Base-by-base conservation (phyloP, 2,113 vertebrate genomes). In the Corydoras sp. region DNA sequence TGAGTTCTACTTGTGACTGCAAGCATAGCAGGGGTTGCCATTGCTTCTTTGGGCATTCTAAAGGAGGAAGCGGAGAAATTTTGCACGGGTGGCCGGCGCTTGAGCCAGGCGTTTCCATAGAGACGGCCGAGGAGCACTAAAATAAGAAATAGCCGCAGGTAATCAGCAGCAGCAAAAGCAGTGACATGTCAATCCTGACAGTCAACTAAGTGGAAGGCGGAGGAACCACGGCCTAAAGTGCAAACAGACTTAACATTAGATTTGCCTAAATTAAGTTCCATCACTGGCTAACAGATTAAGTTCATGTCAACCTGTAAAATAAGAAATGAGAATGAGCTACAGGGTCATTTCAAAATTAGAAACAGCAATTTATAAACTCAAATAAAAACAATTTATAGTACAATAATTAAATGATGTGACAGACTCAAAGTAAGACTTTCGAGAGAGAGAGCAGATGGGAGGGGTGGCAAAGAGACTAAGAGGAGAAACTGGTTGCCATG, bases 31-130 rank as follows among this genome's bases (percentile, higher is more conserved):
- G 51, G 51, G 51, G 51, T 12, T 14, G 51, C 10, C 3, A 10
- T 53, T 53, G 51, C 10, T 14, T 14, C 51, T 14, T 53, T 53
- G 51, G 51, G 10, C 30, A 3, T 9, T 15, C 71, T 58, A 29
- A 59, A 60, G 56, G 50, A 24, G 12, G 9, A 66, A 82, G 76
- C 73, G 82, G 85, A 83, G 81, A 76, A 77, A 80, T 49, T 43
- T 65, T 18, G 30, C 51, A 11, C 29, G 13, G 11, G 32, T 10
- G 62, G 10, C 43, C 35, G 35, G 62, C 54, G 62, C 62, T 63
- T 48, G 35, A 63, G 62, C 49, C n/a, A 11, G 49, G 60, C 83
- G 88, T 89, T 89, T 86, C 88, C 87, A 90, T 90, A 87, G 88
- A 83, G 86, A 90, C 84, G 81, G 85, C 83, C 81, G 66, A 73